Percentiles rank a stretch among this genome's conserved stretches.
phyloP scores from a whole-genome alignment of 2,797 vertebrate species.

The Pangasius macronema region DNA sequence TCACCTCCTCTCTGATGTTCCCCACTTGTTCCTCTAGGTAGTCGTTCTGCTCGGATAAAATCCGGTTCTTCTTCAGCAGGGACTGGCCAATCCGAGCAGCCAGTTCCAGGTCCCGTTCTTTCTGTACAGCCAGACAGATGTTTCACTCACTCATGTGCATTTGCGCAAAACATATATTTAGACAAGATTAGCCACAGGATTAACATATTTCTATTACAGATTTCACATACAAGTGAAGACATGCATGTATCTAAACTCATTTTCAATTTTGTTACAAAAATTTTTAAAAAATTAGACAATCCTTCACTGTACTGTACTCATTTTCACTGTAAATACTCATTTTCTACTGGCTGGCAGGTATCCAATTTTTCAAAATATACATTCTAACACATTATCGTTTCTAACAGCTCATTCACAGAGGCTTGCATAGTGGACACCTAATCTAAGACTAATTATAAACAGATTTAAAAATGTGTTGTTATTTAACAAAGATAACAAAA shows the following conservation, averaged over 20 bases:
- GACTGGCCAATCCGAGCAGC: constrained; percentile 96
- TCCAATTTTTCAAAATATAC: no score
- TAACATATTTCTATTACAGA: neutral
- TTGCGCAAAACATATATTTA: neutral
- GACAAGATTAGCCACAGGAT: neutral
- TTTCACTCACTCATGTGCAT: neutral
- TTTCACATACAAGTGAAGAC: neutral
- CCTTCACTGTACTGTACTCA: no score
- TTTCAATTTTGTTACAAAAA: neutral
- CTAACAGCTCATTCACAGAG: no score
- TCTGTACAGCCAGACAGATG: constrained; percentile 69
- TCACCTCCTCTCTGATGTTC: constrained; percentile 92
- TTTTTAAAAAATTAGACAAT: no score
- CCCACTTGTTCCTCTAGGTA: constrained; percentile 92
- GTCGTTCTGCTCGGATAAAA: constrained; percentile 90
- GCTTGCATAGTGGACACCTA: neutral
- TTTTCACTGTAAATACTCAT: no score
- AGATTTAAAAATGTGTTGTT: neutral
- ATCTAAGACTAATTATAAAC: neutral
- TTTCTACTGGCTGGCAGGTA: no score
- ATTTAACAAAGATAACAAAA: neutral
- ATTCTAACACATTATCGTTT: no score
- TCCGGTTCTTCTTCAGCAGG: constrained; percentile 91
- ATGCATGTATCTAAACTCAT: neutral
- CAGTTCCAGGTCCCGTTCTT: constrained; percentile 96